Conservation (phyloP, 2,113 vertebrate genomes). For the Centrocercus urophasianus region DNA sequence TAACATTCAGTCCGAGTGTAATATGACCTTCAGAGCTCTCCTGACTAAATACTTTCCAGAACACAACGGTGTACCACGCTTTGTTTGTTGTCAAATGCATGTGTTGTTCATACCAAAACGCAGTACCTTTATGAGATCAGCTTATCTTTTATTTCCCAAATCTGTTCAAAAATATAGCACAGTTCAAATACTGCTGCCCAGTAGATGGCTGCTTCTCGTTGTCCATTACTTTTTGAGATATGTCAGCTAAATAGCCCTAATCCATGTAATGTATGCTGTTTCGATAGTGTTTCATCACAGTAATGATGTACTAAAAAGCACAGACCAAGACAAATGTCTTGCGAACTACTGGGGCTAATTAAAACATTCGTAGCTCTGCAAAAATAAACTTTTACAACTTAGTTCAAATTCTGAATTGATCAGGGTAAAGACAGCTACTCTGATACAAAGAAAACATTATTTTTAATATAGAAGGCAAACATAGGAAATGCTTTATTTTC, state of each 20-base stretch:
- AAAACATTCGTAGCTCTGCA: background rate
- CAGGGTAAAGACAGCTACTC: background rate
- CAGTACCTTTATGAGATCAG: background rate
- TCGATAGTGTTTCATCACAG: background rate
- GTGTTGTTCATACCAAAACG: background rate
- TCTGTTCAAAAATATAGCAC: background rate
- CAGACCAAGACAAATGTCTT: background rate
- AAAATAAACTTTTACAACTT: background rate
- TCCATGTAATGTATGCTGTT: background rate
- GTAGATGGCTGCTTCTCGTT: background rate
- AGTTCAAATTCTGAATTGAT: background rate
- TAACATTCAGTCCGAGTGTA: background rate
- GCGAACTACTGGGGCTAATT: background rate
- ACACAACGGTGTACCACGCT: background rate
- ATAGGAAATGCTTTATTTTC: background rate
- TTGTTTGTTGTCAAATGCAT: background rate
- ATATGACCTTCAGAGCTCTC: background rate
- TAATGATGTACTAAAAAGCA: background rate
- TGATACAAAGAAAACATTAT: background rate
- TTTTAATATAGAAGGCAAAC: background rate
- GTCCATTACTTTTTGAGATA: background rate
- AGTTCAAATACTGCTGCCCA: background rate
- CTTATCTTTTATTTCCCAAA: background rate
- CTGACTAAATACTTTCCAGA: background rate
- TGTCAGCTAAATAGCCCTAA: background rate